phyloP scores from a whole-genome alignment of 2,797 vertebrate species.

The Coccyzus lansbergi region DNA sequence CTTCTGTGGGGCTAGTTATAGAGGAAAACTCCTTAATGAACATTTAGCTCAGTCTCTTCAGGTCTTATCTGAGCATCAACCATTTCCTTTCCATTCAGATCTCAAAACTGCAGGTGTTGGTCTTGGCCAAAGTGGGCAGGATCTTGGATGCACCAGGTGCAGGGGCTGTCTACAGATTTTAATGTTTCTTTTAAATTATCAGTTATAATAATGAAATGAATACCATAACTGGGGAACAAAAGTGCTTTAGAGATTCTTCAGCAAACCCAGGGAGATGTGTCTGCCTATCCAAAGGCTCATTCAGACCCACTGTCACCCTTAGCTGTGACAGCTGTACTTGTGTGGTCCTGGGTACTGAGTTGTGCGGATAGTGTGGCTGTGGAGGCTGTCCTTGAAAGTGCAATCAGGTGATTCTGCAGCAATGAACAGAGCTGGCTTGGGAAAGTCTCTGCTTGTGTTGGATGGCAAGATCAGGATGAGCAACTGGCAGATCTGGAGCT shows the following conservation, averaged over 20 bases:
- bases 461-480: neutral
- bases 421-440: neutral
- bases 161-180: neutral
- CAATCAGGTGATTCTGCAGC: neutral
- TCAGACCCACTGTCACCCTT: neutral
- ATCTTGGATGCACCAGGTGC: neutral
- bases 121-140: neutral
- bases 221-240: neutral
- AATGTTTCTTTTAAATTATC: neutral
- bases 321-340: neutral
- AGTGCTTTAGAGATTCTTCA: neutral
- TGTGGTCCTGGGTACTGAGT: neutral
- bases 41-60: neutral
- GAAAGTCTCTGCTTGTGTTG: neutral
- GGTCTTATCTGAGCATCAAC: neutral
- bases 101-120: neutral
- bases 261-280: neutral
- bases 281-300: neutral
- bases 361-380: rapidly evolving
- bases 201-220: neutral
- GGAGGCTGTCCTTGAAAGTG: neutral
- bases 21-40: neutral
- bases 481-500: neutral
- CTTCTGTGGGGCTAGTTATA: neutral
- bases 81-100: neutral